A percentile compares a stretch with the other conserved stretches of the same genome.
These are phyloP conservation scores for Neogale vison DNA, from an alignment of 2,113 vertebrate genomes.

Conservation along the genomic window DNA sequence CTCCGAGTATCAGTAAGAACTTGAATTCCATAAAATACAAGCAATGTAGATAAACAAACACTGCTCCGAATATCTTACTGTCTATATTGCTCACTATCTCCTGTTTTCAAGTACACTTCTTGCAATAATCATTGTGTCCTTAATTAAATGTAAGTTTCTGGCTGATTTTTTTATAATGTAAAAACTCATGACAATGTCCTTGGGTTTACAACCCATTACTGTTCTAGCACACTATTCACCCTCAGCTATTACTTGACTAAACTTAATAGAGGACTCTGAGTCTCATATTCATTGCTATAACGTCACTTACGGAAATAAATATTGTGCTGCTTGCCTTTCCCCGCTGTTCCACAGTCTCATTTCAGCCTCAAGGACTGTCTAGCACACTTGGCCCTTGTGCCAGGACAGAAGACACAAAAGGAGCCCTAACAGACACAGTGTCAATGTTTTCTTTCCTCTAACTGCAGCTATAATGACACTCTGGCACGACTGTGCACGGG, in stretches of 20 bases:
- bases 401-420: not conserved
- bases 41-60: not conserved
- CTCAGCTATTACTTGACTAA: constrained; percentile 6
- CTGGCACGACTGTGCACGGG: not conserved
- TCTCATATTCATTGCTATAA: not conserved
- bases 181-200: constrained; percentile 20
- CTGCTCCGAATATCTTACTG: not conserved
- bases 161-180: constrained; percentile 49
- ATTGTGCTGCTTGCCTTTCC: not conserved
- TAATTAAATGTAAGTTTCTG: constrained; percentile 63
- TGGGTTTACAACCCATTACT: constrained; percentile 37
- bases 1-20: not conserved
- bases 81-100: not conserved
- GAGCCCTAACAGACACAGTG: not conserved
- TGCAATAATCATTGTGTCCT: constrained; percentile 26
- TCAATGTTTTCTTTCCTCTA: not conserved
- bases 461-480: not conserved
- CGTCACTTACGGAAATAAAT: constrained; percentile 25
- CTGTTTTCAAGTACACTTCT: not conserved
- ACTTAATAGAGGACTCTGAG: constrained; percentile 19
- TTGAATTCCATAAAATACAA: not conserved
- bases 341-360: not conserved
- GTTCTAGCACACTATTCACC: not conserved
- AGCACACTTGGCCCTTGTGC: not conserved
- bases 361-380: not conserved